phyloP scores from a whole-genome alignment of 2,888 invertebrate species.

The Yponomeuta evonymella region DNA sequence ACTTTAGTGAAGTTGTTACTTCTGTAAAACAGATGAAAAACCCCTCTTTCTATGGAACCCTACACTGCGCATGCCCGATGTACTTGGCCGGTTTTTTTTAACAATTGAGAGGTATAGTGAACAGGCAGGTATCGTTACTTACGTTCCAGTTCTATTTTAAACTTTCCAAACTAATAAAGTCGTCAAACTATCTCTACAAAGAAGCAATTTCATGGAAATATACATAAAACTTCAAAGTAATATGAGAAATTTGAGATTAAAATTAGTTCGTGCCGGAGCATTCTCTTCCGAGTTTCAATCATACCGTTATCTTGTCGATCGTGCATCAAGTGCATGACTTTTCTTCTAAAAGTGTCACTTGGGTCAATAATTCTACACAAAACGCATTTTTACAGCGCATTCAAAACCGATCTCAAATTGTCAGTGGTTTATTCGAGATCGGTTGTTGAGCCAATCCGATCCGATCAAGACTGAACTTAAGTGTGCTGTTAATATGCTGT shows the following conservation, averaged over 20 bases:
- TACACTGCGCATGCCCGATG: too few relatives aligned
- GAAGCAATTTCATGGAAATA: constrained; percentile 1
- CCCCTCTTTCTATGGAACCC: too few relatives aligned
- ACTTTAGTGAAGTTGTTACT: too few relatives aligned
- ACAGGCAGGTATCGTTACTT: background rate
- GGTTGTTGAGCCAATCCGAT: too few relatives aligned
- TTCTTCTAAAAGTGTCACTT: background rate
- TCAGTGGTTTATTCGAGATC: background rate
- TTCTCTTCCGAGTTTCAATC: background rate
- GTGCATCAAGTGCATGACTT: background rate
- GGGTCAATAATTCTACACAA: too few relatives aligned
- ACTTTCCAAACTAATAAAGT: background rate
- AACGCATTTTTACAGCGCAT: background rate
- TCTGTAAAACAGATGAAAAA: too few relatives aligned
- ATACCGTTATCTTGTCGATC: background rate
- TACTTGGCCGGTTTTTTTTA: too few relatives aligned
- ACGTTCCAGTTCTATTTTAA: background rate
- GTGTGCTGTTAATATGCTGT: too few relatives aligned
- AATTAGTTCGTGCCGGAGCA: background rate
- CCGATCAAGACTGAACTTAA: too few relatives aligned
- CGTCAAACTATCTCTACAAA: background rate
- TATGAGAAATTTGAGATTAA: background rate
- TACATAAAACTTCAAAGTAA: background rate
- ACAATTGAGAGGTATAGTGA: too few relatives aligned
- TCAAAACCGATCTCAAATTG: background rate